phyloP scores from a whole-genome alignment of 2,888 invertebrate species.

The Zonitis immaculata region DNA sequence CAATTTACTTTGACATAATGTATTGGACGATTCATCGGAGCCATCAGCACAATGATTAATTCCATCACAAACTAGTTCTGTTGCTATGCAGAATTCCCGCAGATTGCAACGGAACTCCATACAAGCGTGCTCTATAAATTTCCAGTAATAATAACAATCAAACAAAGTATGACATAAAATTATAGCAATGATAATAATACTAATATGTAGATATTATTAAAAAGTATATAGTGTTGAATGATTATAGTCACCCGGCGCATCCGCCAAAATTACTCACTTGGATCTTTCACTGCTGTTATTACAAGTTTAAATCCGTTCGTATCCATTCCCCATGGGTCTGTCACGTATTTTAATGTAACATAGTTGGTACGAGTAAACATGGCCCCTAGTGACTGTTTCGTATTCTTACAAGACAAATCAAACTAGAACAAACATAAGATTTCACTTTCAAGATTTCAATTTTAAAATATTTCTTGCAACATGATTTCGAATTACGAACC shows the following conservation, averaged over 20 bases:
- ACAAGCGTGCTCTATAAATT: conserved; percentile 74
- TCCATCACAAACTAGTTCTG: conserved; percentile 86
- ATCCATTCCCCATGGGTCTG: conserved; percentile 89
- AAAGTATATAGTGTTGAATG: neutral
- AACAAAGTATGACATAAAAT: too few species aligned
- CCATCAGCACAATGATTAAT: conserved; percentile 93
- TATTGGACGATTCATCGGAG: conserved; percentile 83
- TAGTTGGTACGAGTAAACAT: conserved; percentile 90
- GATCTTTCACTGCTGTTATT: conserved; percentile 91
- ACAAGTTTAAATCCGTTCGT: conserved; percentile 89
- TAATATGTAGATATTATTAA: too few species aligned
- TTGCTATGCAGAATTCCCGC: conserved; percentile 88
- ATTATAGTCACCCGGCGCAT: neutral
- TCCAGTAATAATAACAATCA: neutral
- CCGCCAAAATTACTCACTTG: conserved; percentile 63
- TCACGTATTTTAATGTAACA: conserved; percentile 89
- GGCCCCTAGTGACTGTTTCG: conserved; percentile 80
- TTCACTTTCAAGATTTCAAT: too few species aligned
- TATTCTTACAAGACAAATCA: conserved; percentile 87
- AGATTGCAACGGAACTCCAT: conserved; percentile 84
- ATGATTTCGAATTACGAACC: too few species aligned
- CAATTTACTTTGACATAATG: conserved; percentile 79
- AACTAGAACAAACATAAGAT: conserved; percentile 70
- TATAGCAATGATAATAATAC: too few species aligned
- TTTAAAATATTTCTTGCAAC: conserved; percentile 11